A percentile compares a stretch with the other conserved stretches of the same genome.
phyloP scores from a whole-genome alignment of 2,888 invertebrate genomes.

The Epiblema foenella region DNA sequence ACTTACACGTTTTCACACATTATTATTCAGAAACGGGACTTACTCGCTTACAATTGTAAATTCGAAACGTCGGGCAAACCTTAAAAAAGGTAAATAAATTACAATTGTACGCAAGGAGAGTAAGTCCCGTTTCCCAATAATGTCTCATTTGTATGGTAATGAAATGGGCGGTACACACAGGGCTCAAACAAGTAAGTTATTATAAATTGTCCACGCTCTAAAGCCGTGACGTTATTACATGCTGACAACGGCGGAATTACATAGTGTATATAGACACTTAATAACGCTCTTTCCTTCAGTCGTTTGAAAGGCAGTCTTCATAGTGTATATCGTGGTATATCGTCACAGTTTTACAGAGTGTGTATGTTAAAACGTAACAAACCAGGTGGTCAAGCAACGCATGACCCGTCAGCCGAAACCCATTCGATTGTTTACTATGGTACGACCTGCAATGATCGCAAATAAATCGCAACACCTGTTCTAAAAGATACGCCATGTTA shows the following conservation, averaged over 20 bases:
- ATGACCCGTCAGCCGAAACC: constrained; percentile 70
- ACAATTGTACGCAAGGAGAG: too few species aligned
- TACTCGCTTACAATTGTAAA: too few species aligned
- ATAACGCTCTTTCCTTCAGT: background rate
- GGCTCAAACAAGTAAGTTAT: constrained; percentile 52
- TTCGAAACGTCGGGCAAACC: too few species aligned
- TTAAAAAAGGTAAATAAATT: too few species aligned
- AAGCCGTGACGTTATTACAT: constrained; percentile 46
- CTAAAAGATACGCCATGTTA: constrained; percentile 41
- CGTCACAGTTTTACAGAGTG: constrained; percentile 34
- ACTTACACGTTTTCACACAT: too few species aligned
- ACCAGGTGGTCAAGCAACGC: constrained; percentile 78
- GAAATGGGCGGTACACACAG: background rate
- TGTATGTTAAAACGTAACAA: constrained; percentile 66
- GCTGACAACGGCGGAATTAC: background rate
- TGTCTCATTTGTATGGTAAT: constrained; percentile 21
- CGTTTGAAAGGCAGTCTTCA: background rate
- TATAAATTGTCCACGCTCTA: constrained; percentile 52
- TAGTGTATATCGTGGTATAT: constrained; percentile 16
- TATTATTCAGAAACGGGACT: too few species aligned
- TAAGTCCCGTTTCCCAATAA: too few species aligned
- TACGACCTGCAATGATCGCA: constrained; percentile 79
- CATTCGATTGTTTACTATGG: constrained; percentile 66
- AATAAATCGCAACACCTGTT: constrained; percentile 59
- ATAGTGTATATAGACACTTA: too few species aligned